phyloP scores from a whole-genome alignment of 2,888 invertebrate genomes.

The Frankliniella fusca region DNA sequence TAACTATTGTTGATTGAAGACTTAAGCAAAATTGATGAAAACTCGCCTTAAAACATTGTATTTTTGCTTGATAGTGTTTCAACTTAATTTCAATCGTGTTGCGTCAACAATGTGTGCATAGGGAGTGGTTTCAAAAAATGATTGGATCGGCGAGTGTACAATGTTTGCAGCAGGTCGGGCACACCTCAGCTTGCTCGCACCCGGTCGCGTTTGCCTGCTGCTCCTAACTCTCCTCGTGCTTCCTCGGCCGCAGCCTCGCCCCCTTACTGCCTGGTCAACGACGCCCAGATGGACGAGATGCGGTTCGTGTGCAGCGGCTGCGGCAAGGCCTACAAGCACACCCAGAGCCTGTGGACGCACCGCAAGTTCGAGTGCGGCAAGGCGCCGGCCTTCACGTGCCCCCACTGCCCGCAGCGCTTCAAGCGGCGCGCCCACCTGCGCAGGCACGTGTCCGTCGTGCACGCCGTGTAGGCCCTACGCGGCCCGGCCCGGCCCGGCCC shows the following conservation, averaged over 20 bases:
- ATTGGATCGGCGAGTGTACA: too few species aligned
- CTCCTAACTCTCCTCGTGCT: too few species aligned
- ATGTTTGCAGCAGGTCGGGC: too few species aligned
- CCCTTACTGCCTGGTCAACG: not conserved
- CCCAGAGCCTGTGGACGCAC: slow-evolving; percentile 36
- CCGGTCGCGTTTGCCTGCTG: too few species aligned
- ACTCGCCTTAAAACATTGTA: too few species aligned
- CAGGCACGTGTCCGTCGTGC: slow-evolving; percentile 41
- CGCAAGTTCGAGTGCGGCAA: slow-evolving; percentile 46
- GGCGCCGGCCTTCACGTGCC: slow-evolving; percentile 49
- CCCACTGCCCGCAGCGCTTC: slow-evolving; percentile 48
- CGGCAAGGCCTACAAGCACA: slow-evolving; percentile 38
- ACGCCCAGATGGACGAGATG: not conserved
- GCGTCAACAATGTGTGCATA: too few species aligned
- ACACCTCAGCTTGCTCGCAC: too few species aligned
- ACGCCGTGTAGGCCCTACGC: slow-evolving; percentile 24
- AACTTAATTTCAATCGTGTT: too few species aligned
- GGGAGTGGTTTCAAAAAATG: too few species aligned
- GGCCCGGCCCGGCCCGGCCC: not conserved
- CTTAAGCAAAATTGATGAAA: too few species aligned
- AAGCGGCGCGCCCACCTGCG: slow-evolving; percentile 44
- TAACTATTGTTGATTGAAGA: too few species aligned
- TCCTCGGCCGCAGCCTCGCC: not conserved
- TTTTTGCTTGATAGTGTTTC: too few species aligned
- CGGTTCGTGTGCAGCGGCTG: slow-evolving; percentile 37